A percentile compares a stretch with the other conserved stretches of the same genome.
These are phyloP conservation scores for Hystrix brachyura DNA, from an alignment of 2,113 vertebrate genomes.

Conservation along the genomic window DNA sequence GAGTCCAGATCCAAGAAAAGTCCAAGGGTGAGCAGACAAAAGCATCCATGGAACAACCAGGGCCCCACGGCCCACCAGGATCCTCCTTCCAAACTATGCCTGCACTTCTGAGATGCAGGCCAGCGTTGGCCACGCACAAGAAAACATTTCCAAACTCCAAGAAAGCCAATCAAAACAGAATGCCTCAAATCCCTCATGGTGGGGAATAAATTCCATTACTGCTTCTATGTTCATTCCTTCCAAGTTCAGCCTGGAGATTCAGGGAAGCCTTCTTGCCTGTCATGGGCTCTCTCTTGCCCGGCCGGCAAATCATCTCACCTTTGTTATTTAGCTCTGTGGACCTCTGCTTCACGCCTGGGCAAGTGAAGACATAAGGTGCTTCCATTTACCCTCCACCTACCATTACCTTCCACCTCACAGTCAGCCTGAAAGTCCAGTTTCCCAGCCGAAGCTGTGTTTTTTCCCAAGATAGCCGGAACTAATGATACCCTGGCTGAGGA, in stretches of 20 bases:
- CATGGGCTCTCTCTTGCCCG: neutral
- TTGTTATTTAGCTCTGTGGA: neutral
- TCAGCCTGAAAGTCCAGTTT: neutral
- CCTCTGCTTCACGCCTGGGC: neutral
- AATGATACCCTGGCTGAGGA: neutral
- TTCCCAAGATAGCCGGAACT: neutral
- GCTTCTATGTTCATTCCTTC: constrained; percentile 41
- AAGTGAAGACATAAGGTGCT: neutral
- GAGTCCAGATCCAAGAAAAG: neutral
- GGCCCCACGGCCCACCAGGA: neutral
- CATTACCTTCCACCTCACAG: neutral
- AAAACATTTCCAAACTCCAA: constrained; percentile 43
- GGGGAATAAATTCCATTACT: constrained; percentile 48
- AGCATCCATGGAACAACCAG: neutral
- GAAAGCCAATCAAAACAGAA: constrained; percentile 62
- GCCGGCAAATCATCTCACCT: neutral
- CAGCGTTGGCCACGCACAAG: constrained; percentile 16
- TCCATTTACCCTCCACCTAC: neutral
- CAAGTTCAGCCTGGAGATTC: neutral
- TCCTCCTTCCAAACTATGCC: neutral
- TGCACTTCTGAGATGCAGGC: neutral
- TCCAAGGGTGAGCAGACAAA: neutral
- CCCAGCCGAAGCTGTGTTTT: too few species aligned
- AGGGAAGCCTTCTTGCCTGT: neutral
- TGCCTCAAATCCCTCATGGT: constrained; percentile 47